Conservation (phyloP, 2,797 vertebrate species). For the Lates japonicus region DNA sequence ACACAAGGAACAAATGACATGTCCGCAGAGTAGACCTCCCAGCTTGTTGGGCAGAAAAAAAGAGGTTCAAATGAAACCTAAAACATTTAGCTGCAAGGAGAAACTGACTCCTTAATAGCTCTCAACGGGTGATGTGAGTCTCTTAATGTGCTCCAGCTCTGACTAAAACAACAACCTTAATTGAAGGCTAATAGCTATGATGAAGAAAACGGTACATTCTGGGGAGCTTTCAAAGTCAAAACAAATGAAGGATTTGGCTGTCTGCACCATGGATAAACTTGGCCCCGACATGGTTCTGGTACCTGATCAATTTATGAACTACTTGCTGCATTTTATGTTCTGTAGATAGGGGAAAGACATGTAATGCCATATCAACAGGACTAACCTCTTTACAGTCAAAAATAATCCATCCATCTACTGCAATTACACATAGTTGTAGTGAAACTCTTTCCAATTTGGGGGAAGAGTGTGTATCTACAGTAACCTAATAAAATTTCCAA, state of each 20-base stretch:
- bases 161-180: constrained; percentile 33
- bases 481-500: constrained; percentile 36
- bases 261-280: neutral
- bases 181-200: neutral
- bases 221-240: neutral
- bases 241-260: neutral
- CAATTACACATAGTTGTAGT: neutral
- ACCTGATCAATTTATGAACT: neutral
- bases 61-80: neutral
- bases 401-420: neutral
- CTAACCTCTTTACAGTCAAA: neutral
- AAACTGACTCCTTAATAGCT: constrained; percentile 15
- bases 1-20: constrained; percentile 2
- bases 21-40: neutral
- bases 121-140: constrained; percentile 1
- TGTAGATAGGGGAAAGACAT: neutral
- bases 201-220: constrained; percentile 6
- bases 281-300: neutral
- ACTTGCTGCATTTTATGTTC: neutral
- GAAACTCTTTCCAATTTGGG: neutral
- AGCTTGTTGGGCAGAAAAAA: neutral
- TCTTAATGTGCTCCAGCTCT: constrained; percentile 12
- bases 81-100: constrained; percentile 17
- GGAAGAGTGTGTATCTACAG: neutral
- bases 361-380: neutral